Base-by-base conservation (phyloP, 1,140 invertebrate species). In the Neodiprion lecontei region DNA sequence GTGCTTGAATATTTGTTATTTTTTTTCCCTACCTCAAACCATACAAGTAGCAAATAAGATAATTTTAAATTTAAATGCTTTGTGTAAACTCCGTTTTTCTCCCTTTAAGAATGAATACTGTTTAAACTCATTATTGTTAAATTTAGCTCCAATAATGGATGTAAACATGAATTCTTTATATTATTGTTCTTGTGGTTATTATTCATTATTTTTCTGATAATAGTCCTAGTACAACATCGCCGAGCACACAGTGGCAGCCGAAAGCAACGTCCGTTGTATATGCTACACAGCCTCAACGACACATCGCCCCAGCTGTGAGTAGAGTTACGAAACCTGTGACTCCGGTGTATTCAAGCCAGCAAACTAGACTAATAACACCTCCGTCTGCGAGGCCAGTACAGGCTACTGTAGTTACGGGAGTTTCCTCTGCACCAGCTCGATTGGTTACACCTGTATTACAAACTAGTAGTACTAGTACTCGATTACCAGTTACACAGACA, bases 401-500 rank as follows among this genome's bases (percentile, higher is more conserved):
- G 80, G 82, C 86, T 14, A 83, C 85, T 9, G 85, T 88, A 69
- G 83, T 87, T 8, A 83, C 86, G 65, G 86, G 85, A n/a, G 80
- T 85, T 47, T 76, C 83, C 12, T 81, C 82, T 66, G 79, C 82
- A 53, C 81, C 86, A 9, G 83, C 86, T 65, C 81, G 87, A 75
- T 78, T 89, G 14, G 83, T 88, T 69, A 77, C 87, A 12, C 88
- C 88, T 12, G 83, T 87, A 17, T 75, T 89, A 7, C 88, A 88
- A 76, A 79, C 82, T 1, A 87, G 81, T 47, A 87, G 80, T 70
- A 82, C 77, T 74, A 80, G 85, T 69, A 77, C 85, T 7, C 80
- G 88, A 67, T 76, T 88, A 23, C 85, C 86, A 5, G 78, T 85
- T 3, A 77, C 84, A 12, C 83, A 84, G 69, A 77, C 74, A 14